These are phyloP conservation scores for Monomorium pharaonis DNA, from an alignment of 1,140 invertebrate genomes.

Conservation along the genomic window DNA sequence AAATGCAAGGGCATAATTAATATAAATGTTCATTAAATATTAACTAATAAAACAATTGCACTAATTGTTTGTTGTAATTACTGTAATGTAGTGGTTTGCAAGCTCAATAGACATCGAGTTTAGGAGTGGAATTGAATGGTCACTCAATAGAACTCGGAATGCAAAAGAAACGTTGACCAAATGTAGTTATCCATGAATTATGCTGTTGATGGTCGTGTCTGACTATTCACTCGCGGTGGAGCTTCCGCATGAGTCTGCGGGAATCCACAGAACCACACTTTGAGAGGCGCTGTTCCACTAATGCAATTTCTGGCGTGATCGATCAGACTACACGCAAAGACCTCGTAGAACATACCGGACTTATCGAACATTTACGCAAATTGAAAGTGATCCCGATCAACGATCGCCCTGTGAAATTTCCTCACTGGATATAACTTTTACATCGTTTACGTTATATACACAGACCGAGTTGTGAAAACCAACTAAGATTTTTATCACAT, in stretches of 20 bases:
- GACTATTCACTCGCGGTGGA: conserved; percentile 26
- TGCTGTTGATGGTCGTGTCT: conserved; percentile 37
- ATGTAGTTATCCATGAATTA: conserved; percentile 54
- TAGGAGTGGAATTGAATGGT: neutral
- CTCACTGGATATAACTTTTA: neutral
- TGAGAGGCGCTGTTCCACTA: conserved; percentile 49
- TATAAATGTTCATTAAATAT: neutral
- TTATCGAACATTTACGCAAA: conserved; percentile 43
- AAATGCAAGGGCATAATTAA: neutral
- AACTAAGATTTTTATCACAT: neutral
- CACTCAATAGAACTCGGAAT: neutral
- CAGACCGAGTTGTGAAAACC: neutral
- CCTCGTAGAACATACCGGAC: conserved; percentile 24
- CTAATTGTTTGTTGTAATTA: no score
- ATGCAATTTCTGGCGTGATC: conserved; percentile 50
- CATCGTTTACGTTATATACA: neutral
- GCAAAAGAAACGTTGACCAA: conserved; percentile 19
- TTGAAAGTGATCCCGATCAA: conserved; percentile 5
- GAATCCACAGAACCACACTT: conserved; percentile 55
- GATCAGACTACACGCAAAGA: conserved; percentile 39
- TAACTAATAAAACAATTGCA: neutral
- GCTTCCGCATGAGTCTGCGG: conserved; percentile 38
- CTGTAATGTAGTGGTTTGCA: neutral
- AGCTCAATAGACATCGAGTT: neutral
- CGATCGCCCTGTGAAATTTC: neutral